Evolutionary conservation across 2,888 invertebrate genomes (phyloP).

Genomic region (Lydus trimaculatus): DNA sequence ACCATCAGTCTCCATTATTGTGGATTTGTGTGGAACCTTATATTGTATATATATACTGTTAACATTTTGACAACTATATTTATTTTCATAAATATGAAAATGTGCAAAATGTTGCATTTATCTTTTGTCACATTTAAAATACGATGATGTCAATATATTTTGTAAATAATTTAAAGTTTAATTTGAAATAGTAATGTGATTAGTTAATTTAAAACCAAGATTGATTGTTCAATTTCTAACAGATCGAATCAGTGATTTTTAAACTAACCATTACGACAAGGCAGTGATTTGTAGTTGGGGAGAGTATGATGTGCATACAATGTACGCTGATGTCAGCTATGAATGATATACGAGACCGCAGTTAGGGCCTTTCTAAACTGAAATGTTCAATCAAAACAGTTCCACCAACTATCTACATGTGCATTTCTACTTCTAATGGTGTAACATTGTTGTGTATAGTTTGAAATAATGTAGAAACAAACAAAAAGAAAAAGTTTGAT

Average conservation of each 20-base stretch:
- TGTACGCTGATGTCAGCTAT: constrained; percentile 34
- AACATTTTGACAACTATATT: constrained; percentile 37
- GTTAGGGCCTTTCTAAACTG: constrained; percentile 26
- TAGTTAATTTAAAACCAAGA: neutral
- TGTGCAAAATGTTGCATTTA: constrained; percentile 15
- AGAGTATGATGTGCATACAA: constrained; percentile 41
- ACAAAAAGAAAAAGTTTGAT: too few relatives aligned
- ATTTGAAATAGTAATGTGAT: neutral
- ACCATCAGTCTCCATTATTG: constrained; percentile 47
- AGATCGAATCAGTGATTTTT: neutral
- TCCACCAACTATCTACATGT: neutral
- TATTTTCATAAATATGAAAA: constrained; percentile 32
- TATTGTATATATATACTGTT: constrained; percentile 41
- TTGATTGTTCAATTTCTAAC: neutral
- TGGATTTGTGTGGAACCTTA: constrained; percentile 44
- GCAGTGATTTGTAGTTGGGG: constrained; percentile 37
- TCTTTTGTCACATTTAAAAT: neutral
- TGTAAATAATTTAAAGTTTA: neutral
- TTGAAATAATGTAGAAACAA: neutral
- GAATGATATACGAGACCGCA: constrained; percentile 37
- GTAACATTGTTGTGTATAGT: neutral
- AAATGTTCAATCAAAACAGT: constrained; percentile 38
- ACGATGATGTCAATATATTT: neutral
- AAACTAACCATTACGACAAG: constrained; percentile 19
- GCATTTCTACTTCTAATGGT: neutral